Conservation (phyloP, 2,113 vertebrate species). For the Gorsachius goisagi region DNA sequence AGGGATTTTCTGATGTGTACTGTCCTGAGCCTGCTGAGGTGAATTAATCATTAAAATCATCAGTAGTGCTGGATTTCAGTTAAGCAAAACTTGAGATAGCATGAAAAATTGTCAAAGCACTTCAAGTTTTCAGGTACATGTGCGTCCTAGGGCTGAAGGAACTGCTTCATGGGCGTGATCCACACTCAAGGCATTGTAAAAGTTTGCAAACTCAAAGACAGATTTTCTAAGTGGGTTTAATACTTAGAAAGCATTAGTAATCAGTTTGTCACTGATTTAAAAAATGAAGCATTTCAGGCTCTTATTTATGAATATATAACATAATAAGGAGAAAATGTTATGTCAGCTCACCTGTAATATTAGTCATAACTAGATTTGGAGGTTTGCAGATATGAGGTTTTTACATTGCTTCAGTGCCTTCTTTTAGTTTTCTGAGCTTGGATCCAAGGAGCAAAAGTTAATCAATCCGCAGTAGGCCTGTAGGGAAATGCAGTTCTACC, state of each 20-base stretch:
- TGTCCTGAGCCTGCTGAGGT: not conserved
- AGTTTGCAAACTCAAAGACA: not conserved
- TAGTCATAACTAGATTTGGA: not conserved
- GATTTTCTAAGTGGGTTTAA: not conserved
- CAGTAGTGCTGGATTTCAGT: not conserved
- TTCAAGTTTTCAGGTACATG: not conserved
- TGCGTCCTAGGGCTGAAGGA: not conserved
- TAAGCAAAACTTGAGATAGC: not conserved
- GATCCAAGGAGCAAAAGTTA: not conserved
- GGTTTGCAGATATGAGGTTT: not conserved
- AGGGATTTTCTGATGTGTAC: not conserved
- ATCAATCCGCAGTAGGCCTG: not conserved
- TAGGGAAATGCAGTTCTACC: not conserved
- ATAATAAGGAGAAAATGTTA: not conserved
- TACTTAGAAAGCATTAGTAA: not conserved
- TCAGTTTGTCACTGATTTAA: not conserved
- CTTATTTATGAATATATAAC: not conserved
- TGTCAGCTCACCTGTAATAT: not conserved
- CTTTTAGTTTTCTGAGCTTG: not conserved
- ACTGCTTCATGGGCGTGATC: not conserved
- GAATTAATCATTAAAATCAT: not conserved
- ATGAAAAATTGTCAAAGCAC: not conserved
- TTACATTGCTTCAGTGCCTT: not conserved
- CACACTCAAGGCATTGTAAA: not conserved
- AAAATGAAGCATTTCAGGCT: not conserved